These are phyloP conservation scores for Trachelus troglodyta DNA, from an alignment of 2,888 invertebrate genomes.

Conservation along the genomic window DNA sequence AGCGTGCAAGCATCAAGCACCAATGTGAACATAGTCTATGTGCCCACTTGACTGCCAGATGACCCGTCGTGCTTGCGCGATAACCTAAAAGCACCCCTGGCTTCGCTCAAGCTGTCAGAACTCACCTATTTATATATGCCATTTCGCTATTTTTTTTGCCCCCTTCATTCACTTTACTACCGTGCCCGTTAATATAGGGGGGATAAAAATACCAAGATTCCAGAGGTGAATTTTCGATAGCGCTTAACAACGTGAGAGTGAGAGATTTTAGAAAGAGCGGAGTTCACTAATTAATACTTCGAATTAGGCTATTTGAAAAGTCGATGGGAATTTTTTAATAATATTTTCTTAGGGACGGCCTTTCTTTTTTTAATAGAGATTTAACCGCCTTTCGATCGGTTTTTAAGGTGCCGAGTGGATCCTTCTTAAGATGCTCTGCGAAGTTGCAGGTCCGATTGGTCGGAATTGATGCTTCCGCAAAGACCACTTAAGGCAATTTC, in stretches of 20 bases:
- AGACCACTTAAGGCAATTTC: slow-evolving; percentile 54
- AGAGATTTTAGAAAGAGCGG: background rate
- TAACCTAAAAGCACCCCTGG: slow-evolving; percentile 65
- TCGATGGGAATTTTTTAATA: background rate
- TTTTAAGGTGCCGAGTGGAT: background rate
- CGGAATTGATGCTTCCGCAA: slow-evolving; percentile 43
- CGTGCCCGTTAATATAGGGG: background rate
- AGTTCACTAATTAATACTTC: background rate
- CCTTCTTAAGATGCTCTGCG: slow-evolving; percentile 5
- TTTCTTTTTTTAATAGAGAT: background rate
- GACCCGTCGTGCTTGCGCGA: slow-evolving; percentile 62
- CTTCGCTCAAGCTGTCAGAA: slow-evolving; percentile 63
- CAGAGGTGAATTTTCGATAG: background rate
- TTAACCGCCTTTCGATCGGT: background rate
- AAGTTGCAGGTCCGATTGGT: slow-evolving; percentile 18
- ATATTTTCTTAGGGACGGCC: background rate
- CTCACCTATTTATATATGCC: slow-evolving; percentile 63
- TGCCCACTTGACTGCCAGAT: slow-evolving; percentile 66
- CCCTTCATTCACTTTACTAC: background rate
- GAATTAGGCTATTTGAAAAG: background rate
- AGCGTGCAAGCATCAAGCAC: slow-evolving; percentile 28
- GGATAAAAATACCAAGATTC: background rate
- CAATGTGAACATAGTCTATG: slow-evolving; percentile 48
- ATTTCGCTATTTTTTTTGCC: slow-evolving; percentile 44
- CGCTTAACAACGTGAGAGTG: background rate